Evolutionary conservation across 2,888 invertebrate species (phyloP), one percentile per base, ranked within the genome.

Genomic region (Tricholauxania praeusta): DNA sequence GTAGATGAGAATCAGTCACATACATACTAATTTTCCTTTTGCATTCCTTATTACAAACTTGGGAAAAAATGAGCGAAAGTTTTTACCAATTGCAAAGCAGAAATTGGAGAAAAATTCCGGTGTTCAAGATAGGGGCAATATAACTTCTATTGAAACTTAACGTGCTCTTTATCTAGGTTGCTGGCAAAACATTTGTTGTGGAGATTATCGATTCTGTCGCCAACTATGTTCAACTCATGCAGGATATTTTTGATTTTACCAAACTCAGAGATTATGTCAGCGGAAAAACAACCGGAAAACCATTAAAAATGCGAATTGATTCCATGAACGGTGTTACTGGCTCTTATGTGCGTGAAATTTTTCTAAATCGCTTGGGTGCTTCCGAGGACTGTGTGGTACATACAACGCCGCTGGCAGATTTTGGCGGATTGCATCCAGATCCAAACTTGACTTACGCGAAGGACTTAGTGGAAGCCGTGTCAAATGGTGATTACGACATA

Each of bases 261-360:
- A 91, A 92, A 82, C 91, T 99, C 73, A 93, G 91, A 82, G 87
- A 88, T 0, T 90, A 96, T 71, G 89, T 98, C 28, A 90, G 91
- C 72, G 95, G 95, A 51, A 89, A 90, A 10, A 87, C 89, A 14
- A 89, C 89, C 14, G 90, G 91, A 74, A 90, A 91, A 66, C 91
- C 93, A 0, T 92, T 98, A 83, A 93, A 94, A 82, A 91, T 99
- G 77, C 91, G 98, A 47, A 93, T 99, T 69, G 96, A 99, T 88
- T 91, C 95, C 17, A 95, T 99, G 95, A 94, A 95, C 87, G 99
- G 99, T 89, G 99, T 99, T 0, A 99, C 99, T 74, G 99, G 99
- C 1, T 95, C 98, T 0, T 99, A 99, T 88, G 96, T 97, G 0
- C 91, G 92, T 79, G 91, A 93, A 71, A 96, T 99, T 79, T 96